Evolutionary conservation across 2,113 vertebrate species (phyloP).

Genomic region (Phalacrocorax pelagicus): DNA sequence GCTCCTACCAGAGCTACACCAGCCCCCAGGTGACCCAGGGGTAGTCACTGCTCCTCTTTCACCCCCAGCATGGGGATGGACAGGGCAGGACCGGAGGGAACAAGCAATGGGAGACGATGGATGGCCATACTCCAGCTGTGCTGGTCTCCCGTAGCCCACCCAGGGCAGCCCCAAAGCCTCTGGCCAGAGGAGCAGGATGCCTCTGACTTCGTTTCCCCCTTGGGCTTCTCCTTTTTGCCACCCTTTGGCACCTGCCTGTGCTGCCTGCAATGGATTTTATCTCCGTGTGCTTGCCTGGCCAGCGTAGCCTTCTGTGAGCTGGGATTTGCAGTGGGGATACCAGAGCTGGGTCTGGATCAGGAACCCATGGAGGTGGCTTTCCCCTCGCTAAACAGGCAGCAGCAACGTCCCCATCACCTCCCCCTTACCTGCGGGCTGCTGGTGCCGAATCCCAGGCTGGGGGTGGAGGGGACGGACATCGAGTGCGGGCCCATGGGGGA

Average conservation of each 20-base stretch:
- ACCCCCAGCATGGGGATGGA: neutral
- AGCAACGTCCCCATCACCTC: fast-evolving
- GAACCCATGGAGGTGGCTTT: neutral
- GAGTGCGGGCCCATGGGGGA: conserved; percentile 92
- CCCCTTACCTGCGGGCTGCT: conserved; percentile 91
- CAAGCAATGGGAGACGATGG: neutral
- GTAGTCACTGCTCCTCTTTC: neutral
- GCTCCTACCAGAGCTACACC: neutral
- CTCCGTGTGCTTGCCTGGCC: neutral
- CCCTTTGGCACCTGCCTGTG: fast-evolving
- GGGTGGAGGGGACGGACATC: conserved; percentile 85
- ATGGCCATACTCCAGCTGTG: fast-evolving
- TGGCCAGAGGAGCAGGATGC: neutral
- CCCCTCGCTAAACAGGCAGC: fast-evolving
- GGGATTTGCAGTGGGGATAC: neutral
- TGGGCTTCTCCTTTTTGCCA: neutral
- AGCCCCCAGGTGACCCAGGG: neutral
- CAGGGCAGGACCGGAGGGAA: neutral
- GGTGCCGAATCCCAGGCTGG: conserved; percentile 89
- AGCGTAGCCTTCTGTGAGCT: neutral
- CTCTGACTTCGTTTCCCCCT: neutral
- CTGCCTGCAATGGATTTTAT: neutral
- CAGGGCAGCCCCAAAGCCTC: neutral
- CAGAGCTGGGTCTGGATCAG: fast-evolving
- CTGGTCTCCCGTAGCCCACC: neutral